These are phyloP conservation scores for Corydoras sp. DNA, from an alignment of 2,113 vertebrate genomes.

Conservation along the genomic window DNA sequence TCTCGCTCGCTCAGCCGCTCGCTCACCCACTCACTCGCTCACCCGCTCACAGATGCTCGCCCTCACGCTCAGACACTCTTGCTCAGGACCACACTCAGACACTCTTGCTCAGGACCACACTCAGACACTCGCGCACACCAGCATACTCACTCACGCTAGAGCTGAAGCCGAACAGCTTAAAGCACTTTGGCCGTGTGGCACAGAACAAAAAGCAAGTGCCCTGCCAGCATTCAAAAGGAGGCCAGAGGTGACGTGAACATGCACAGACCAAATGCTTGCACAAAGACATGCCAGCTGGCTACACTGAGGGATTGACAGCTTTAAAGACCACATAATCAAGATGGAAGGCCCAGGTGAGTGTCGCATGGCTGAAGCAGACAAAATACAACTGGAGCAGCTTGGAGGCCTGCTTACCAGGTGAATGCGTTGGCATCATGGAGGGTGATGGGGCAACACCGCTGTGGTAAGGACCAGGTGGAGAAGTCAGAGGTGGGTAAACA, in stretches of 20 bases:
- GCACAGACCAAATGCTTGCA: slow-evolving; percentile 33
- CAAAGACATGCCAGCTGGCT: slow-evolving; percentile 30
- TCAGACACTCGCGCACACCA: too few species aligned
- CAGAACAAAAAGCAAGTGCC: slow-evolving; percentile 45
- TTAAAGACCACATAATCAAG: neutral
- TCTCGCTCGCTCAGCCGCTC: too few species aligned
- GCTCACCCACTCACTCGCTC: too few species aligned
- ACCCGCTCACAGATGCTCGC: too few species aligned
- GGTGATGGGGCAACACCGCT: slow-evolving; percentile 87
- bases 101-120: slow-evolving; percentile 10
- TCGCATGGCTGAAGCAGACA: slow-evolving; percentile 1
- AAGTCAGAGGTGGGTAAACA: slow-evolving; percentile 89
- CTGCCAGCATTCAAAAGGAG: slow-evolving; percentile 27
- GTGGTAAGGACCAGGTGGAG: slow-evolving; percentile 88
- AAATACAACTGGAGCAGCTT: neutral
- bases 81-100: slow-evolving; percentile 14
- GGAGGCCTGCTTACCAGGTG: slow-evolving; percentile 72
- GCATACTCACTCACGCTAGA: slow-evolving; percentile 20
- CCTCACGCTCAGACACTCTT: too few species aligned
- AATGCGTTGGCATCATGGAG: slow-evolving; percentile 95
- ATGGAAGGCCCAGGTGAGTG: slow-evolving; percentile 22
- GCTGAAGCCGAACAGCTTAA: slow-evolving; percentile 51
- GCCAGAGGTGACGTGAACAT: slow-evolving; percentile 8
- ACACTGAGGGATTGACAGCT: too few species aligned
- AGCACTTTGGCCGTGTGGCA: slow-evolving; percentile 40